Evolutionary conservation across 2,113 vertebrate genomes (phyloP).

Genomic region (Ancistrus triradiatus): DNA sequence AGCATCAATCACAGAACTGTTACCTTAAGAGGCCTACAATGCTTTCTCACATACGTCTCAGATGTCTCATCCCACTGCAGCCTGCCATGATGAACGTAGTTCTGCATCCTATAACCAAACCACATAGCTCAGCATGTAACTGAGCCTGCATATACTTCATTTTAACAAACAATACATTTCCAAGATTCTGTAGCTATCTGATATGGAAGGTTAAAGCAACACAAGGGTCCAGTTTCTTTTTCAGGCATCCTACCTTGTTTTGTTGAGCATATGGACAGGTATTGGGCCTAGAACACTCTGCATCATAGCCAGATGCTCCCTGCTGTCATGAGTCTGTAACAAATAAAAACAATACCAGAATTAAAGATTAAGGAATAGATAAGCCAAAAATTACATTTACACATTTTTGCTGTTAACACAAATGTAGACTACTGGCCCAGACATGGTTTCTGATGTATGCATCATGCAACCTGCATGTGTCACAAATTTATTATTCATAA

Average conservation of each 20-base stretch:
- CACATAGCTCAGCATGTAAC: slow-evolving; percentile 1
- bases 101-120: slow-evolving; percentile 70
- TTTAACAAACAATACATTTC: not conserved
- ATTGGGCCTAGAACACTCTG: slow-evolving; percentile 90
- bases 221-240: not conserved
- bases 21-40: slow-evolving; percentile 87
- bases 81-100: slow-evolving; percentile 79
- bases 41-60: slow-evolving; percentile 84
- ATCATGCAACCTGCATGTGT: too few species aligned
- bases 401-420: not conserved
- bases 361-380: too few species aligned
- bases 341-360: not conserved
- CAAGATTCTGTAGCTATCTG: too few species aligned
- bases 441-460: too few species aligned
- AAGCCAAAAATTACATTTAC: too few species aligned
- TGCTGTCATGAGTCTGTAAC: slow-evolving; percentile 90
- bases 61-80: slow-evolving; percentile 90
- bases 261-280: slow-evolving; percentile 85
- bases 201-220: too few species aligned
- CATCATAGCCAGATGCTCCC: slow-evolving; percentile 98
- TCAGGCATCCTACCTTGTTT: slow-evolving; percentile 74
- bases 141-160: not conserved
- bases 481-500: too few species aligned
- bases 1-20: too few species aligned
- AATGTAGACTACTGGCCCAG: too few species aligned